Evolutionary conservation across 53 echinoderm and acorn worm species (phyloP).

Genomic region (Paelopatides confundens): DNA sequence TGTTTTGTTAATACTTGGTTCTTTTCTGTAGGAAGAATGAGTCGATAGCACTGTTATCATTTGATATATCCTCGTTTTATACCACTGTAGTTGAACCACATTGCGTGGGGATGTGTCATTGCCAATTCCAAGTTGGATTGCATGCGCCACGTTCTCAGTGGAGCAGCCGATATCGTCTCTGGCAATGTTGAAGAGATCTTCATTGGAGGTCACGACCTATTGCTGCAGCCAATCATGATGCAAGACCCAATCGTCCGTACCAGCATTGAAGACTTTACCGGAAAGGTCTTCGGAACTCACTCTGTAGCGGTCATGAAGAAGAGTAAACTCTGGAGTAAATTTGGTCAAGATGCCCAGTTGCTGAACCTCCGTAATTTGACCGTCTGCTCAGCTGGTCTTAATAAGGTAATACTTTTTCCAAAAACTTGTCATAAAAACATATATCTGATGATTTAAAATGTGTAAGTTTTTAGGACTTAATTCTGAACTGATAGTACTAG

Average conservation of each 20-base stretch:
- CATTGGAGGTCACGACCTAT: conserved; percentile 90
- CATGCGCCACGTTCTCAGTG: conserved; percentile 83
- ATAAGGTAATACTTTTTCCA: conserved; percentile 48
- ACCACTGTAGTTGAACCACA: conserved; percentile 65
- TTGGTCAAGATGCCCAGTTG: conserved; percentile 25
- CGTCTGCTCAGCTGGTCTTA: conserved; percentile 76
- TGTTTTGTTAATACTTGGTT: not conserved
- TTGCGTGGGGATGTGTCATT: conserved; percentile 87
- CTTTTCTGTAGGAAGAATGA: too few species aligned
- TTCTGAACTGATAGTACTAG: too few species aligned
- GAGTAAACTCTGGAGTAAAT: conserved; percentile 6
- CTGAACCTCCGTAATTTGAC: conserved; percentile 52
- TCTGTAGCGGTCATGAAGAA: conserved; percentile 64
- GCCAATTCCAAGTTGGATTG: conserved; percentile 81
- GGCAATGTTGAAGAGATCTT: conserved; percentile 75
- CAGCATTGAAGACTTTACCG: not conserved
- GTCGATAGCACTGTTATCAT: too few species aligned
- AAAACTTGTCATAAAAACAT: too few species aligned
- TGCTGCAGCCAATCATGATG: conserved; percentile 79
- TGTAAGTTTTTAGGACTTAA: too few species aligned
- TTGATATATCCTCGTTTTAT: too few species aligned
- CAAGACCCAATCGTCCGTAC: not conserved
- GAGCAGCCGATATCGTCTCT: conserved; percentile 79
- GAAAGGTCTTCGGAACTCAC: conserved; percentile 55
- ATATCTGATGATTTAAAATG: too few species aligned